Evolutionary conservation across 2,888 invertebrate genomes (phyloP), one percentile per base, ranked within the genome.

Genomic region (Drosophila borborema): DNA sequence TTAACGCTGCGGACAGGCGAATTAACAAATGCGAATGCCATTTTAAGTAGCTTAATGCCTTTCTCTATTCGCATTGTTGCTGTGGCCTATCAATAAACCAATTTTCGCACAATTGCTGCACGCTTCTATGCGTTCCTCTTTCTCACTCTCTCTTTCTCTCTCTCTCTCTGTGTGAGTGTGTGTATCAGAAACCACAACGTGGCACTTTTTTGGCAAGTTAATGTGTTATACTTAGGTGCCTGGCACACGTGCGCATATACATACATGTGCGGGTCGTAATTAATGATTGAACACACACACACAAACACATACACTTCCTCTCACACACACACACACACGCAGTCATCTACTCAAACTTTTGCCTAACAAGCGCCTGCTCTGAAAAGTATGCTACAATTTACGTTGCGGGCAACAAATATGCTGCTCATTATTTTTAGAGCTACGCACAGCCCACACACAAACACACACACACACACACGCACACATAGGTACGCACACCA

Each of bases 391-490:
- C 87, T 82, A 82, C 80, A 61, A 65, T 88, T 80, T 88, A 78
- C 43, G 77, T 78, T 72, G 78, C 69, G 71, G 69, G 71, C 84
- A 62, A 83, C 86, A 89, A 85, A 89, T 83, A 89, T 85, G 85
- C 64, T 88, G 84, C 89, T 85, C 85, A 85, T 85, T 85, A 89
- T 86, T 85, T 89, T 89, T 78, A 86, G 80, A 77, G 74, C 71
- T 55, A 41, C 55, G 49, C 53, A 72, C 53, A 58, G 34, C 49
- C 34, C 49, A 58, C 51, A 51, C 20, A 18, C 61, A 55, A 59
- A 40, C 54, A 67, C 70, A 61, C 65, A 67, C n/a, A 53, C 49
- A 34, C 49, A 18, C 12, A 34, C 46, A 16, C 45, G 7, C 20
- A 18, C 18, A 43, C n/a, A 31, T 31, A 51, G 49, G 49, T 34